These are phyloP conservation scores for Aspidapion aeneum DNA, from an alignment of 2,888 invertebrate genomes.

Conservation along the genomic window DNA sequence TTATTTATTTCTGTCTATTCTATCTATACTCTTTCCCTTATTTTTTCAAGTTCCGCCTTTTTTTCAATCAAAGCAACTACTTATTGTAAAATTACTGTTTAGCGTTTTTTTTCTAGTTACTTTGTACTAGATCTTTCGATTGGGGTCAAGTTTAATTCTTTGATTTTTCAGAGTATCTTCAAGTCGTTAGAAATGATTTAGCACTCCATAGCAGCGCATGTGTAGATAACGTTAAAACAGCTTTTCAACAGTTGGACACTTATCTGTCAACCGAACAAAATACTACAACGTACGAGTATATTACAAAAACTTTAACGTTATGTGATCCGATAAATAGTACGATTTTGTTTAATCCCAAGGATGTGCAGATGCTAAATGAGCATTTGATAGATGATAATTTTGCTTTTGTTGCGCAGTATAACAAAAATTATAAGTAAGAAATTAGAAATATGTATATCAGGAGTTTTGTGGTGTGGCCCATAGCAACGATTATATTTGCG, in stretches of 20 bases:
- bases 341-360: conserved; percentile 55
- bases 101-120: not conserved
- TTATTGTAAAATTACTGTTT: not conserved
- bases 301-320: conserved; percentile 62
- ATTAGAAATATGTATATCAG: no score
- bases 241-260: not conserved
- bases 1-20: no score
- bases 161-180: conserved; percentile 66
- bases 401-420: conserved; percentile 90
- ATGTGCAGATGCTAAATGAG: conserved; percentile 78
- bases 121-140: no score
- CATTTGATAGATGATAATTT: conserved; percentile 78
- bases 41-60: no score
- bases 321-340: conserved; percentile 70
- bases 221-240: conserved; percentile 45
- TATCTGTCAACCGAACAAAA: not conserved
- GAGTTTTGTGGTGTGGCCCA: no score
- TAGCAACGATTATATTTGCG: no score
- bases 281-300: not conserved
- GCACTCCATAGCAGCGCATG: conserved; percentile 66
- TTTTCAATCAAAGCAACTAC: not conserved
- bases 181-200: conserved; percentile 75
- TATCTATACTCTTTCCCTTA: no score
- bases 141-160: no score
- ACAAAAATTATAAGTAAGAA: conserved; percentile 73